phyloP scores from a whole-genome alignment of 2,113 vertebrate species.

The Lathamus discolor region DNA sequence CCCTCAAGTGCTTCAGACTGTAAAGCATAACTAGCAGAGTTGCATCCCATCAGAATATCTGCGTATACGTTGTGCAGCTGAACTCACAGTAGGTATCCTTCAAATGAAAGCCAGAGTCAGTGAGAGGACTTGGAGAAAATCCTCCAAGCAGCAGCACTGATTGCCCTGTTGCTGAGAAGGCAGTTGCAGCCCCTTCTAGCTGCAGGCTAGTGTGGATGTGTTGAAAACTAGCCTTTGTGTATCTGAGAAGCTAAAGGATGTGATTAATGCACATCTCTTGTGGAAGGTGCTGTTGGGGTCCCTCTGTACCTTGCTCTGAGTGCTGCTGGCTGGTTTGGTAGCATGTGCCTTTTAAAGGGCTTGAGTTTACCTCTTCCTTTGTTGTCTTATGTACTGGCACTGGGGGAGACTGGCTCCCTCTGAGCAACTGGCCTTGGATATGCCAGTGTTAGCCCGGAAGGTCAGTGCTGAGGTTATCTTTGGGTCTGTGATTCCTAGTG shows the following conservation, averaged over 20 bases:
- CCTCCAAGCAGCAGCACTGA: background rate
- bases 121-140: background rate
- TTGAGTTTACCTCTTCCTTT: background rate
- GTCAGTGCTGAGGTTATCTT: background rate
- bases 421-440: background rate
- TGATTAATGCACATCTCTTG: background rate
- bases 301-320: background rate
- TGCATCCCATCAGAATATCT: background rate
- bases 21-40: background rate
- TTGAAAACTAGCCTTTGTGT: background rate
- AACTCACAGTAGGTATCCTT: background rate
- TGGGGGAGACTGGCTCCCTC: background rate
- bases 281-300: background rate
- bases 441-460: background rate
- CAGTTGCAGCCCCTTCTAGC: background rate
- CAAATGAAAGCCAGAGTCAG: background rate
- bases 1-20: background rate
- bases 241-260: background rate
- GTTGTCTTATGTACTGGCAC: accelerated
- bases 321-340: background rate
- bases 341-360: background rate
- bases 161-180: background rate
- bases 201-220: accelerated
- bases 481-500: background rate
- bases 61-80: background rate